Conservation (phyloP, 1,140 invertebrate genomes). For the Zaprionus vittiger region DNA sequence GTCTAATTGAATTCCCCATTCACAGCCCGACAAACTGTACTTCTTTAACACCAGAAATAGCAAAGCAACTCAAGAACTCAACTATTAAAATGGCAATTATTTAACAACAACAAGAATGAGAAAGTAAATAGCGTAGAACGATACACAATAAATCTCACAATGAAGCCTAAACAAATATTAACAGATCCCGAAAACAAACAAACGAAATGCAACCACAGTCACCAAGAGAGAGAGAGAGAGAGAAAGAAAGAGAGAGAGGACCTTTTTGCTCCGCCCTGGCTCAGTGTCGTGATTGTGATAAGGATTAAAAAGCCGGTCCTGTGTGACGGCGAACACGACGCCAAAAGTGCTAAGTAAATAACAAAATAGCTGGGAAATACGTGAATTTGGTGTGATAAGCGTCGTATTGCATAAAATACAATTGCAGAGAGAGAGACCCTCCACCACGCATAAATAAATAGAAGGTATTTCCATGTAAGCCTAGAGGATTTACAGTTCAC, state of each 20-base stretch:
- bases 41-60: conserved; percentile 30
- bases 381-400: conserved; percentile 58
- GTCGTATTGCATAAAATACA: conserved; percentile 15
- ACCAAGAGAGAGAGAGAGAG: not conserved
- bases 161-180: conserved; percentile 78
- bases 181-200: conserved; percentile 64
- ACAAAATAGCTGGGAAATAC: conserved; percentile 54
- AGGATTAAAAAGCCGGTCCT: conserved; percentile 70
- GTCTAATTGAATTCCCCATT: conserved; percentile 44
- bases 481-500: not conserved
- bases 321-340: conserved; percentile 48
- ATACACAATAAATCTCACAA: conserved; percentile 48
- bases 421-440: conserved; percentile 7
- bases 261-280: not conserved
- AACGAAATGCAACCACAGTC: conserved; percentile 20
- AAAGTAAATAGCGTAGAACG: conserved; percentile 23
- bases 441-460: conserved; percentile 28
- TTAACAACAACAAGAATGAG: conserved; percentile 39
- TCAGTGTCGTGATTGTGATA: conserved; percentile 51
- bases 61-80: conserved; percentile 36
- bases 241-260: not conserved
- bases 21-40: not conserved
- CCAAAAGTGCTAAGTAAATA: conserved; percentile 78
- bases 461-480: conserved; percentile 22
- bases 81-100: conserved; percentile 77